Conservation (phyloP, 2,797 vertebrate species). For the Tenualosa thibaudeaui region DNA sequence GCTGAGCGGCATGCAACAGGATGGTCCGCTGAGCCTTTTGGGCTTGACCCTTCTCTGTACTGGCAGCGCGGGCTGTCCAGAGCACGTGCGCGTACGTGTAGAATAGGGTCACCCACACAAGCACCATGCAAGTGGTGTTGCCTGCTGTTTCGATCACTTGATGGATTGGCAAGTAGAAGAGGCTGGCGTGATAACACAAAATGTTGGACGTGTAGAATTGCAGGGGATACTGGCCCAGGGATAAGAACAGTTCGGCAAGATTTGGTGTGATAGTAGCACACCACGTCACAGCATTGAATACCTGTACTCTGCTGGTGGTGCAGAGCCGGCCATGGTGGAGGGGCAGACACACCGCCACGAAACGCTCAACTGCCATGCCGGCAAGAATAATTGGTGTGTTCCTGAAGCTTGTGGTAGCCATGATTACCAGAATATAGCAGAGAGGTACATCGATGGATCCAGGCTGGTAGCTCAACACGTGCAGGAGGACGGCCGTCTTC, state of each 20-base stretch:
- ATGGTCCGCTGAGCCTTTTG: slow-evolving; percentile 40
- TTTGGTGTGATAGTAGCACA: slow-evolving; percentile 24
- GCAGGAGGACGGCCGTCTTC: not conserved
- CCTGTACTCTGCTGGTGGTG: slow-evolving; percentile 28
- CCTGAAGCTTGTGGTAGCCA: not conserved
- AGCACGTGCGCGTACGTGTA: slow-evolving; percentile 35
- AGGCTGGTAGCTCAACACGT: slow-evolving; percentile 6
- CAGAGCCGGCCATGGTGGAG: slow-evolving; percentile 42
- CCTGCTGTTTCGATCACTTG: not conserved
- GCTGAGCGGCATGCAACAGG: slow-evolving; percentile 29
- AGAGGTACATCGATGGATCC: slow-evolving; percentile 21
- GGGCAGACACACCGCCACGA: slow-evolving; percentile 44
- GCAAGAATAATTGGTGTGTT: slow-evolving; percentile 43
- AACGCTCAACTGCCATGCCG: slow-evolving; percentile 40
- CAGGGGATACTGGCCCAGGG: not conserved
- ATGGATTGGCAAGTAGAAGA: not conserved
- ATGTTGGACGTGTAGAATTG: slow-evolving; percentile 19
- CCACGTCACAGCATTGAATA: slow-evolving; percentile 35
- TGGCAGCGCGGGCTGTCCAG: slow-evolving; percentile 17
- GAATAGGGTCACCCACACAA: slow-evolving; percentile 36
- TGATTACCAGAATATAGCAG: slow-evolving; percentile 29
- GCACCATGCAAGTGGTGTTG: slow-evolving; percentile 23
- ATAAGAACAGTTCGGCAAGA: slow-evolving; percentile 11
- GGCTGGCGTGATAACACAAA: not conserved
- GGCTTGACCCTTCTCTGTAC: not conserved